These are phyloP conservation scores for Microcebus lehilahytsara DNA, from an alignment of 2,113 vertebrate species.

Conservation along the genomic window DNA sequence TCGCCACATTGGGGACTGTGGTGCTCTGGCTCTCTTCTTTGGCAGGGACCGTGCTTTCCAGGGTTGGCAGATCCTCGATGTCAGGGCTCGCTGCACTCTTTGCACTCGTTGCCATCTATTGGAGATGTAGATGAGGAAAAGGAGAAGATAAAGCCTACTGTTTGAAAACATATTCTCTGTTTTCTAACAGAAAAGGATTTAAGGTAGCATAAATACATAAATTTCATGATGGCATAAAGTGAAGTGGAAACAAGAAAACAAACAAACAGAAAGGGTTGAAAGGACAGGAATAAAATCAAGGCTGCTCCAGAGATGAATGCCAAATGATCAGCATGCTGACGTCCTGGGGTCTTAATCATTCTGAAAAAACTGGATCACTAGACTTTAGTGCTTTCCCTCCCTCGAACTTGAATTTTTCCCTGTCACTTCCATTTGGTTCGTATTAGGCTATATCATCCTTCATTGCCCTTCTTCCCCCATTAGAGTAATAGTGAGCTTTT, in stretches of 20 bases:
- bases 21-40: slow-evolving; percentile 5
- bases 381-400: background rate
- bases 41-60: background rate
- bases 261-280: background rate
- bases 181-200: background rate
- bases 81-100: background rate
- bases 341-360: background rate
- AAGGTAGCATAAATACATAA: background rate
- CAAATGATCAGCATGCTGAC: too few species aligned
- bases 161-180: background rate
- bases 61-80: slow-evolving; percentile 65
- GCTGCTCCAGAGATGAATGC: background rate
- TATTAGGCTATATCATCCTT: background rate
- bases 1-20: background rate
- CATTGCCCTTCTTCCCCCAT: background rate
- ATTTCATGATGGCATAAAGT: background rate
- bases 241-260: background rate
- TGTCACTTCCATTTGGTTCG: background rate
- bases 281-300: background rate
- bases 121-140: background rate
- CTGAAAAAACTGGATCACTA: background rate
- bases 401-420: background rate
- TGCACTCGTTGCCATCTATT: slow-evolving; percentile 55
- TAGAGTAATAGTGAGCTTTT: background rate
- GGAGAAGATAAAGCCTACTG: background rate